Base-by-base conservation (phyloP, 2,888 invertebrate species). In the Hecatera dysodea region DNA sequence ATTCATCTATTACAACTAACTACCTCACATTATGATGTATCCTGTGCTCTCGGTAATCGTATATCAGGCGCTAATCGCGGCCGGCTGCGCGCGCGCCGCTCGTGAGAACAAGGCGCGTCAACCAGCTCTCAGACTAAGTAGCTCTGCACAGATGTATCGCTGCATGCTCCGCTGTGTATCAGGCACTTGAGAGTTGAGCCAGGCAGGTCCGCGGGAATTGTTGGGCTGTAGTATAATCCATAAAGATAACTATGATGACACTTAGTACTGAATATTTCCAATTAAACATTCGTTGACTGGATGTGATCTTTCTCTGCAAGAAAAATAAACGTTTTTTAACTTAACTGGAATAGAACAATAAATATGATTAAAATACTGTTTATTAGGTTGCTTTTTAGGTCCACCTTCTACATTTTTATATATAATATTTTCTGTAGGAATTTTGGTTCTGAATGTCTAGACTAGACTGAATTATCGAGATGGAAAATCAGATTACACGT, bases 41-140 rank as follows among this genome's bases (percentile, higher is more conserved):
- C 4, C 17, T 19, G 53, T 48, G 1, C 22, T 48, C 15, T 15
- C 8, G 8, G 42, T 62, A 33, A 66, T 29, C 53, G 33, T 56
- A 39, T 50, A 50, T 60, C 5, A 42, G 17, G 2, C 15, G 67
- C 56, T 75, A 75, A 80, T 67, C 27, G 46, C 33, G 9, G 29
- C 24, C 48, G 60, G 44, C 17, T 80, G 53, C 76, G 76, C 48
- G 15, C n/a, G 63, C 81, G 70, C 55, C 24, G 44, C 61, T 71
- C 59, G 79, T 82, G 72, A 78, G 79, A 78, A 78, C 73, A 66
- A 36, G 73, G 42, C 27, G 36, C 65, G 65, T 65, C 71, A 71
- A 62, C 72, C 46, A 71, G 72, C 72, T 64, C 76, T 63, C 78
- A 56, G 29, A 44, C 17, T 15, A n/a, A 67, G 50, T 50, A 52